A percentile compares a stretch with the other conserved stretches of the same genome.
phyloP scores from a whole-genome alignment of 2,797 vertebrate species.

The Pyrocephalus nanus region DNA sequence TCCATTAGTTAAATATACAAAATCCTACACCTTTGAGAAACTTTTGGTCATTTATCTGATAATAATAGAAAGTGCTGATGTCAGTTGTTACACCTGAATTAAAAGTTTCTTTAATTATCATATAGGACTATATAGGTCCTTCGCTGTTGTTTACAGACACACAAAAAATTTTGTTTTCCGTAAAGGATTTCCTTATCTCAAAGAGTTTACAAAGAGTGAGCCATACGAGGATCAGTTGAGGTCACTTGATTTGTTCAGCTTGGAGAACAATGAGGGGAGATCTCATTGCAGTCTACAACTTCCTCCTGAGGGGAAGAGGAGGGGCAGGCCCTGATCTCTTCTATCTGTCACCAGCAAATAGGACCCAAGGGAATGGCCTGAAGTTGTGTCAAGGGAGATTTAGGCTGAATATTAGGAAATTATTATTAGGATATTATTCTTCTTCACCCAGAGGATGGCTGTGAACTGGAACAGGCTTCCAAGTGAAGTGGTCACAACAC shows the following conservation, averaged over 20 bases:
- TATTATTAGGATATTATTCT: rapidly evolving
- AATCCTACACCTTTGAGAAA: neutral
- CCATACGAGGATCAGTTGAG: neutral
- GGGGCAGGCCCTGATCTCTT: neutral
- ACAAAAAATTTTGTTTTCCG: neutral
- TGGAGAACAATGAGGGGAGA: neutral
- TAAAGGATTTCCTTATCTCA: neutral
- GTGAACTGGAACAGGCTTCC: neutral
- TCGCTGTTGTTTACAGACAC: neutral
- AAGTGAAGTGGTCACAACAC: neutral
- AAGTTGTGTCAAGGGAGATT: neutral
- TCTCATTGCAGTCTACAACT: neutral
- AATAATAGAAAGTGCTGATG: neutral
- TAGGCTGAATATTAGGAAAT: neutral
- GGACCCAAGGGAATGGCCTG: too few species aligned
- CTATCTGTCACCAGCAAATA: neutral
- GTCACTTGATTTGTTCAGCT: neutral
- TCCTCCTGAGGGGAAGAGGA: neutral
- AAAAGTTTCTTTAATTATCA: neutral
- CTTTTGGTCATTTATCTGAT: neutral
- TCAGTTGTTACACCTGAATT: neutral
- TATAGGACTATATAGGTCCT: neutral
- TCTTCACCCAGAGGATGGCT: neutral
- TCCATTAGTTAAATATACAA: neutral
- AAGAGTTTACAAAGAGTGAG: neutral